Percentiles rank a stretch among this genome's conserved stretches.
phyloP scores from a whole-genome alignment of 2,113 vertebrate species.

The Engraulis encrasicolus region DNA sequence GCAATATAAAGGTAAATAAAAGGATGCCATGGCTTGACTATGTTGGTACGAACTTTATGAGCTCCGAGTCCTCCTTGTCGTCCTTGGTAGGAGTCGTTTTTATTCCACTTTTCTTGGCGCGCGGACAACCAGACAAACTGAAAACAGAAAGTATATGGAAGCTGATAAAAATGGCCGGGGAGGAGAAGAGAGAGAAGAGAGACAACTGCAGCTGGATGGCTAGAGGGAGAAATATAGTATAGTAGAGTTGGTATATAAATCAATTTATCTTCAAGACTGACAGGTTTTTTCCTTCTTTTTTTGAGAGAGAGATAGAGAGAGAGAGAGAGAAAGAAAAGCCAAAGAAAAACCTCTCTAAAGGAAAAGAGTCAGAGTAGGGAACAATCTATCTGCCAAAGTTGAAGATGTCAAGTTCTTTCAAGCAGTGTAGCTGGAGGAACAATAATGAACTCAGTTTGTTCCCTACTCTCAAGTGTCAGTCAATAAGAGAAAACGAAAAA shows the following conservation, averaged over 20 bases:
- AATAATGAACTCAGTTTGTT: slow-evolving; percentile 15
- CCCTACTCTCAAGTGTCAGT: slow-evolving; percentile 33
- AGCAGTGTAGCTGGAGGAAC: not conserved
- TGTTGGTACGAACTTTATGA: slow-evolving; percentile 95
- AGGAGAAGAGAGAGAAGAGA: too few species aligned
- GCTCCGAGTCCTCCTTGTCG: slow-evolving; percentile 97
- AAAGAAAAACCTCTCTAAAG: slow-evolving; percentile 25
- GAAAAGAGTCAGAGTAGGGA: not conserved
- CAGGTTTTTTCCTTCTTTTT: slow-evolving; percentile 31
- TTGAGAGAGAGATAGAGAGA: not conserved
- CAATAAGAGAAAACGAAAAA: slow-evolving; percentile 23
- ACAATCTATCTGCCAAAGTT: not conserved
- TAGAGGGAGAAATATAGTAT: slow-evolving; percentile 13
- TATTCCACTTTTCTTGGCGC: slow-evolving; percentile 99
- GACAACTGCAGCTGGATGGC: slow-evolving; percentile 52
- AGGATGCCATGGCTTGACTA: slow-evolving; percentile 68
- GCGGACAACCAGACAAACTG: slow-evolving; percentile 99
- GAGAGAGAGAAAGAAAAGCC: slow-evolving; percentile 27
- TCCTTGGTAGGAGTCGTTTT: slow-evolving; percentile 96
- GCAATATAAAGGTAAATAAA: slow-evolving; percentile 73
- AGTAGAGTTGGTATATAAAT: not conserved
- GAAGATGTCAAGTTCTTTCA: not conserved
- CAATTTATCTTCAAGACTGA: slow-evolving; percentile 1
- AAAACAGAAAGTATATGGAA: slow-evolving; percentile 83
- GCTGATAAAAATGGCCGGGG: slow-evolving; percentile 74